phyloP scores from a whole-genome alignment of 2,797 vertebrate species.

The Galago senegalensis region DNA sequence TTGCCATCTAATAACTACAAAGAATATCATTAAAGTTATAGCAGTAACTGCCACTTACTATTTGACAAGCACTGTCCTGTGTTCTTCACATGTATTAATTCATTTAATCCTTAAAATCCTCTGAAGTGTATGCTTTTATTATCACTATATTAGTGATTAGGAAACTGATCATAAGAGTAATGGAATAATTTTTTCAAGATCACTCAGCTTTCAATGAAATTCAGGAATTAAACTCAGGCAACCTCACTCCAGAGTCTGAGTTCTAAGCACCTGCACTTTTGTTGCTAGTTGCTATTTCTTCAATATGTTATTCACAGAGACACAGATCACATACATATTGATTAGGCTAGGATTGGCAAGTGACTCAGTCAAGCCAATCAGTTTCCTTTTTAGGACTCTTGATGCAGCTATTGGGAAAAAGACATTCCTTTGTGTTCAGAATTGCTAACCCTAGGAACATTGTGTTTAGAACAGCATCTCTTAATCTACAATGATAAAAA shows the following conservation, averaged over 20 bases:
- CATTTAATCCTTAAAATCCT: slow-evolving; percentile 17
- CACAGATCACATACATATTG: neutral
- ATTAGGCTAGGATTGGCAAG: neutral
- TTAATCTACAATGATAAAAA: neutral
- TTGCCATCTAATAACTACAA: neutral
- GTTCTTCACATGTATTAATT: neutral
- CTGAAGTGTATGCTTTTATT: neutral
- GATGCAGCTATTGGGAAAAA: neutral
- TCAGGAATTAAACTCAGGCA: neutral
- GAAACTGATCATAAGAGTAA: neutral
- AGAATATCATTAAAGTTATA: neutral
- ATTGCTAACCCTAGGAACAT: neutral
- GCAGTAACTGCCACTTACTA: neutral
- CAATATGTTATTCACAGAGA: neutral
- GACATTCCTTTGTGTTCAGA: neutral
- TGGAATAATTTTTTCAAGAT: neutral
- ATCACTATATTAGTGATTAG: neutral
- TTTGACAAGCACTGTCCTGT: neutral
- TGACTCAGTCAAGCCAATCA: neutral
- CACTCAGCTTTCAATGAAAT: neutral
- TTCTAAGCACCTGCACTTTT: neutral
- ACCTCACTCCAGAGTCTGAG: neutral
- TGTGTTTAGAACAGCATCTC: neutral
- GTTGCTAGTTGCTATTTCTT: neutral
- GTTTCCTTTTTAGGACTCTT: neutral